Conservation (phyloP, 2,888 invertebrate genomes). For the Microdon myrmicae region DNA sequence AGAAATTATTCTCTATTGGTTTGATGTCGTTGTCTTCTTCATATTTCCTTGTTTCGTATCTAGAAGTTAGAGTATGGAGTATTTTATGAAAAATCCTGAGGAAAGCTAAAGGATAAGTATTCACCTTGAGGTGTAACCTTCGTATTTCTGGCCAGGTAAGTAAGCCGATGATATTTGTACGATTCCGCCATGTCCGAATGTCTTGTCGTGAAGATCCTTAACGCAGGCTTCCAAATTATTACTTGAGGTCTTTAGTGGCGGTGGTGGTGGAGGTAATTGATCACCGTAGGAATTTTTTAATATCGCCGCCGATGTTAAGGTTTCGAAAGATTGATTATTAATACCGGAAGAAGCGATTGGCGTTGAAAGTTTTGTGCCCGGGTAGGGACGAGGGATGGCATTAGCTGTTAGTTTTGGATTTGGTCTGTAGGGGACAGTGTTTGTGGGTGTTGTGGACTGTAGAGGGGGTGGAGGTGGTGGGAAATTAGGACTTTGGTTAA, state of each 20-base stretch:
- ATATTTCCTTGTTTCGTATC: conserved; percentile 67
- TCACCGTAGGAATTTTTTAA: conserved; percentile 26
- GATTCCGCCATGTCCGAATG: conserved; percentile 65
- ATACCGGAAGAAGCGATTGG: conserved; percentile 58
- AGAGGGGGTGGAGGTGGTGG: conserved; percentile 66
- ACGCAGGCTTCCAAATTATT: conserved; percentile 65
- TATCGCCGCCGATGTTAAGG: conserved; percentile 55
- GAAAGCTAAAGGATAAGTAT: conserved; percentile 42
- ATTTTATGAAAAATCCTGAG: neutral
- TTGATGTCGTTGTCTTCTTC: conserved; percentile 61
- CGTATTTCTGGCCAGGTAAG: conserved; percentile 69
- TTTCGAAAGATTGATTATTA: conserved; percentile 63
- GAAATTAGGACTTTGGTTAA: conserved; percentile 58
- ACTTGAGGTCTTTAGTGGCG: conserved; percentile 35
- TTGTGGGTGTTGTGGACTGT: conserved; percentile 63
- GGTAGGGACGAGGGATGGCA: conserved; percentile 66
- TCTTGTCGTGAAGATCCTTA: conserved; percentile 67
- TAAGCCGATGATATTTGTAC: conserved; percentile 61
- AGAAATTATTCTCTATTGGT: conserved; percentile 63
- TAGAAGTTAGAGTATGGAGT: no score
- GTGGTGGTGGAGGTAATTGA: conserved; percentile 31
- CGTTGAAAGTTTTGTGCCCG: conserved; percentile 59
- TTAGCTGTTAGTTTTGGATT: conserved; percentile 67
- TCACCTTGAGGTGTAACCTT: conserved; percentile 76
- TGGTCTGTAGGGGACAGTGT: conserved; percentile 60